Percentiles rank a stretch among this genome's conserved stretches.
Conservation (phyloP, 2,797 vertebrate genomes). For the Phataginus tricuspis region DNA sequence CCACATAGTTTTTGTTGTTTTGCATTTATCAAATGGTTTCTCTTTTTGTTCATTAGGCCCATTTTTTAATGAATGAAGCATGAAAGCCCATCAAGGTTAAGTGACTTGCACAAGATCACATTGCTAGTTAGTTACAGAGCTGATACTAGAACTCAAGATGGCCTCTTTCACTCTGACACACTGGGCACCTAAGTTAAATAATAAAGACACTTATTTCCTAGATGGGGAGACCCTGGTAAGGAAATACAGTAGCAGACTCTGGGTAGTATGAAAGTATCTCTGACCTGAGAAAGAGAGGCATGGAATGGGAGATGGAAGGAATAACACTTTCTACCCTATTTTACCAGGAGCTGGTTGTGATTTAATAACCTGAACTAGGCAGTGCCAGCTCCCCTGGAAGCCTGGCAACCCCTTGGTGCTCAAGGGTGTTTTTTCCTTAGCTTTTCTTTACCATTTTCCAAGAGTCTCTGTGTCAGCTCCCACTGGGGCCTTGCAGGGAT, state of each 20-base stretch:
- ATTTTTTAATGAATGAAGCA: neutral
- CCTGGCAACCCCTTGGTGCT: conserved; percentile 44
- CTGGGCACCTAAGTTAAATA: neutral
- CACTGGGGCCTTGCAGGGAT: conserved; percentile 48
- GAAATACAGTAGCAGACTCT: conserved; percentile 5
- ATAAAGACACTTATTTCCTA: neutral
- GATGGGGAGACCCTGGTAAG: neutral
- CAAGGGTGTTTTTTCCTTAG: conserved; percentile 57
- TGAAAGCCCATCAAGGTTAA: conserved; percentile 41
- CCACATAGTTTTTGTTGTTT: conserved; percentile 9
- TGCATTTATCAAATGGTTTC: neutral
- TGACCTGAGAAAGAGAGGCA: neutral
- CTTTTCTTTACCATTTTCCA: conserved; percentile 65
- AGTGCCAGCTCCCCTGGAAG: conserved; percentile 47
- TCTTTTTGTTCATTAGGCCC: conserved; percentile 19
- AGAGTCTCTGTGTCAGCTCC: conserved; percentile 63
- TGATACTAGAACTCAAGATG: neutral
- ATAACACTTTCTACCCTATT: conserved; percentile 28
- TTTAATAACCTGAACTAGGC: conserved; percentile 55
- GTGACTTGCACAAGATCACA: neutral
- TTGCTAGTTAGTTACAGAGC: conserved; percentile 33
- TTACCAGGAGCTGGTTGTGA: conserved; percentile 53
- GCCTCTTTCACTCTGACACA: neutral
- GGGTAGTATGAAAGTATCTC: neutral
- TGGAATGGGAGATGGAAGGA: neutral